A percentile compares a stretch with the other conserved stretches of the same genome.
phyloP scores from a whole-genome alignment of 35 echinoderm and acorn worm species.

The Acanthaster planci region DNA sequence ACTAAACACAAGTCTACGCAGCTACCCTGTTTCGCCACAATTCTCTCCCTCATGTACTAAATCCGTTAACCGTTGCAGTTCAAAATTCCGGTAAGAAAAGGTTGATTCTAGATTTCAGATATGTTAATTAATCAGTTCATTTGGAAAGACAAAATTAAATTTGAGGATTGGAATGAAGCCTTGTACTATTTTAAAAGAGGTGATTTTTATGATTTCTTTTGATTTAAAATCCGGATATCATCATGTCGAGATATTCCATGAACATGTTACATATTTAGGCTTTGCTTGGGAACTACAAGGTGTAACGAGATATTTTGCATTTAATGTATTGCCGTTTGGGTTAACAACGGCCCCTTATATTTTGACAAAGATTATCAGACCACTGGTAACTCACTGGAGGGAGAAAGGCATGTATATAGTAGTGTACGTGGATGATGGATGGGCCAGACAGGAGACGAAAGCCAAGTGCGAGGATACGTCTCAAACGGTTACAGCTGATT shows the following conservation, averaged over 20 bases:
- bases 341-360: conserved; percentile 45
- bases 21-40: neutral
- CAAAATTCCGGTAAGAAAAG: conserved; percentile 53
- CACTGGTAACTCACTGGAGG: conserved; percentile 44
- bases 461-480: neutral
- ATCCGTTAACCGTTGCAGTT: conserved; percentile 33
- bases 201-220: conserved; percentile 52
- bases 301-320: conserved; percentile 29
- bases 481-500: conserved; percentile 36
- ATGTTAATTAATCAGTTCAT: conserved; percentile 50
- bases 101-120: conserved; percentile 38
- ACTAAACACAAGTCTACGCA: too few relatives aligned
- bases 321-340: conserved; percentile 48
- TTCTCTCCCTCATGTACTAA: conserved; percentile 18
- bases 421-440: conserved; percentile 58
- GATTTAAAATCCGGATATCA: conserved; percentile 55
- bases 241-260: too few relatives aligned
- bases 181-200: too few relatives aligned
- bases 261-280: too few relatives aligned
- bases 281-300: conserved; percentile 40
- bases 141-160: conserved; percentile 30
- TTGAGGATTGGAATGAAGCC: conserved; percentile 46
- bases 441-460: too few relatives aligned
- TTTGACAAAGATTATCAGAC: too few relatives aligned
- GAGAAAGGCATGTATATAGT: conserved; percentile 47